phyloP scores from a whole-genome alignment of 1,140 invertebrate genomes.

The Anoplolepis gracilipes region DNA sequence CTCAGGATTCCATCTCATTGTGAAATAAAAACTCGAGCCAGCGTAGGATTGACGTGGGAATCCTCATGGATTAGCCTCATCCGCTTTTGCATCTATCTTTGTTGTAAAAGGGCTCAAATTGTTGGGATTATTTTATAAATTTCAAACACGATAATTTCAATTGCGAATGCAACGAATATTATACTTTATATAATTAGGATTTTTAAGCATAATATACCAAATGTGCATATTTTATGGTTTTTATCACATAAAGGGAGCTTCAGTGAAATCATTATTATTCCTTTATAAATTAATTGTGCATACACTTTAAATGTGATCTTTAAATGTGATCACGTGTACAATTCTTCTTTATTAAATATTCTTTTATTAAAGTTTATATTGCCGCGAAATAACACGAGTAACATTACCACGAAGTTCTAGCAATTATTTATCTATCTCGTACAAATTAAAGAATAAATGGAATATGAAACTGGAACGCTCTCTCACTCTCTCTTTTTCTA shows the following conservation, averaged over 20 bases:
- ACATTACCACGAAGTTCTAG: neutral
- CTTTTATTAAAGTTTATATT: constrained; percentile 29
- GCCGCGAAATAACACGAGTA: constrained; percentile 21
- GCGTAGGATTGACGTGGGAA: constrained; percentile 49
- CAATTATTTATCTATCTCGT: constrained; percentile 33
- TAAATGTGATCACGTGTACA: neutral
- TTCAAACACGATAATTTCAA: constrained; percentile 1
- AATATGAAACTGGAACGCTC: constrained; percentile 37
- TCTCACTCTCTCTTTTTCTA: neutral
- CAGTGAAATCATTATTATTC: neutral
- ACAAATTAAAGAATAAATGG: constrained; percentile 32
- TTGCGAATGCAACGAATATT: neutral
- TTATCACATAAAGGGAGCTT: neutral
- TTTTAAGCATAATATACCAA: neutral
- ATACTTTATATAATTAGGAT: constrained; percentile 4
- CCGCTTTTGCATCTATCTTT: constrained; percentile 19
- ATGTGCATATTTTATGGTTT: neutral
- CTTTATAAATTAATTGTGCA: constrained; percentile 6
- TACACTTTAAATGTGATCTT: too few species aligned
- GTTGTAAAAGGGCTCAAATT: neutral
- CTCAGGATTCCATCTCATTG: neutral
- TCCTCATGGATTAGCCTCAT: constrained; percentile 15
- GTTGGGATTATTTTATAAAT: neutral
- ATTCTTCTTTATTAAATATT: neutral
- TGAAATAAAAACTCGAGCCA: constrained; percentile 29